These are phyloP conservation scores for Leucophenga varia DNA, from an alignment of 1,140 invertebrate species.

Conservation along the genomic window DNA sequence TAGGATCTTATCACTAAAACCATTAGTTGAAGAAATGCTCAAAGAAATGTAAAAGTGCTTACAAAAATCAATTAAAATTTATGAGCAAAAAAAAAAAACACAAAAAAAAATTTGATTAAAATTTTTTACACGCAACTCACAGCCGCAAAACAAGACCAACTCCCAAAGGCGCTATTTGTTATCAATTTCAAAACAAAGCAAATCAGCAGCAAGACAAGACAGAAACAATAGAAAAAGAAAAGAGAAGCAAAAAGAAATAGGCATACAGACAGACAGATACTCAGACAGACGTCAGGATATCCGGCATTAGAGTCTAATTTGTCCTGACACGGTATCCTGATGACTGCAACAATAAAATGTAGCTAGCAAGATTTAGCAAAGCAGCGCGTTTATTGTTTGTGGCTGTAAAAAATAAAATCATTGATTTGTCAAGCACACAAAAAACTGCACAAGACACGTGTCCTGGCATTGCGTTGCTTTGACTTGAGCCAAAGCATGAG, in stretches of 20 bases:
- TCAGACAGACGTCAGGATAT: too few relatives aligned
- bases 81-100: slow-evolving; percentile 19
- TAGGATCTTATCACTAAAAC: slow-evolving; percentile 7
- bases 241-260: background rate
- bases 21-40: slow-evolving; percentile 2
- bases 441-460: slow-evolving; percentile 1
- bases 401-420: slow-evolving; percentile 54
- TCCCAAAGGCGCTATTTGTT: slow-evolving; percentile 51
- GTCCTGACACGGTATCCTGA: slow-evolving; percentile 27
- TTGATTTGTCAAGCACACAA: slow-evolving; percentile 37
- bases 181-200: slow-evolving; percentile 26
- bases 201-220: background rate
- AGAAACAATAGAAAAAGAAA: slow-evolving; percentile 27
- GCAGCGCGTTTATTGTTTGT: slow-evolving; percentile 24
- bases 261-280: too few relatives aligned
- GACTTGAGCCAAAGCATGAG: too few relatives aligned
- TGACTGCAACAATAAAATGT: too few relatives aligned
- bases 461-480: slow-evolving; percentile 19
- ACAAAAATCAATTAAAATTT: slow-evolving; percentile 51
- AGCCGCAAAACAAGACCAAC: background rate
- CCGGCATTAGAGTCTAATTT: slow-evolving; percentile 43
- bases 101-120: background rate
- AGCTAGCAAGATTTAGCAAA: too few relatives aligned
- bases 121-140: too few relatives aligned
- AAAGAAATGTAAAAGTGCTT: slow-evolving; percentile 12